These are phyloP conservation scores for Meloidogyne hapla DNA, from an alignment of 1,140 invertebrate species.

Conservation along the genomic window DNA sequence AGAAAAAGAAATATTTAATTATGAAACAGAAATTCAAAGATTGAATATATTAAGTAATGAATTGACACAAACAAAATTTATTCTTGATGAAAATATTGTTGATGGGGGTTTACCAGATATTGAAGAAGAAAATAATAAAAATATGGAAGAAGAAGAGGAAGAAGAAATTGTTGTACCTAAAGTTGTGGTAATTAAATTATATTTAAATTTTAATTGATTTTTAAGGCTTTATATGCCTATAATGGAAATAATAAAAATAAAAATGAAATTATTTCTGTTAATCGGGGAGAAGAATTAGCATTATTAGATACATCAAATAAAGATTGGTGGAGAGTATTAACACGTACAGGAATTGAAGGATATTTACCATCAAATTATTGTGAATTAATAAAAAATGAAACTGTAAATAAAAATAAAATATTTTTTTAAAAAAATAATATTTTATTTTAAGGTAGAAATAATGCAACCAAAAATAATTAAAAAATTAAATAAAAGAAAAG, in stretches of 20 bases:
- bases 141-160: conserved; percentile 65
- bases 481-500: conserved; percentile 60
- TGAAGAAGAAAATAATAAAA: too few species aligned
- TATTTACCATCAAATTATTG: conserved; percentile 98
- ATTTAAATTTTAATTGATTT: background rate
- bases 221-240: conserved; percentile 77
- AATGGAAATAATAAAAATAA: conserved; percentile 71
- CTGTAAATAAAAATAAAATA: conserved; percentile 61
- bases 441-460: conserved; percentile 75
- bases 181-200: conserved; percentile 66
- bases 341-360: conserved; percentile 81
- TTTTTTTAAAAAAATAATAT: conserved; percentile 72
- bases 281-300: conserved; percentile 87
- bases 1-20: conserved; percentile 86
- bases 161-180: conserved; percentile 82
- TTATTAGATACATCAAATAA: conserved; percentile 88
- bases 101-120: too few species aligned
- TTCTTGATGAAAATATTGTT: conserved; percentile 73
- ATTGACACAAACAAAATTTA: conserved; percentile 70
- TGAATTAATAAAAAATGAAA: conserved; percentile 82
- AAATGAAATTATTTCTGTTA: conserved; percentile 75
- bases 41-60: conserved; percentile 81
- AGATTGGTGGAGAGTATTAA: conserved; percentile 97
- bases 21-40: conserved; percentile 81
- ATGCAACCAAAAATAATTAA: conserved; percentile 72